These are phyloP conservation scores for Archivesica marissinica DNA, from an alignment of 1,140 invertebrate species.

Conservation along the genomic window DNA sequence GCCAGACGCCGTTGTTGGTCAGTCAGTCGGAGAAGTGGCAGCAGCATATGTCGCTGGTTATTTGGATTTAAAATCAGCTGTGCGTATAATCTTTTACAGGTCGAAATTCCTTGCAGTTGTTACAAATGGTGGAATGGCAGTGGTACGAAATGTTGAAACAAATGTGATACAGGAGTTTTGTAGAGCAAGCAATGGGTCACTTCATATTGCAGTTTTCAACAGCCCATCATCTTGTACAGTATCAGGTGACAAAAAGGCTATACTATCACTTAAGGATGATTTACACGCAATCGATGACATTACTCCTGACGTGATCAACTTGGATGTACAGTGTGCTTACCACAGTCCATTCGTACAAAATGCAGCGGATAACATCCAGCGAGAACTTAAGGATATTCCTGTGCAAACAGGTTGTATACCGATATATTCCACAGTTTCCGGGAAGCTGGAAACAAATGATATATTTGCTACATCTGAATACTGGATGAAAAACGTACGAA, in stretches of 20 bases:
- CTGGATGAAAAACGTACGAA: conserved; percentile 62
- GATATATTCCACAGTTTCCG: conserved; percentile 60
- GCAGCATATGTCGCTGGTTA: conserved; percentile 64
- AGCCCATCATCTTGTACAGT: conserved; percentile 64
- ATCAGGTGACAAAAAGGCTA: conserved; percentile 48
- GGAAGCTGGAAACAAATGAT: conserved; percentile 2
- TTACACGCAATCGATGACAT: conserved; percentile 3
- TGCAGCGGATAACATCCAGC: conserved; percentile 19
- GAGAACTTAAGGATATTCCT: conserved; percentile 23
- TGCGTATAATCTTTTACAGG: conserved; percentile 63
- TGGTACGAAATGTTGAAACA: conserved; percentile 48
- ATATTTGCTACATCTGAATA: conserved; percentile 32
- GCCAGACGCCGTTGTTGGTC: conserved; percentile 60
- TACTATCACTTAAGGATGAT: conserved; percentile 16
- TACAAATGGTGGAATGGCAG: conserved; percentile 60
- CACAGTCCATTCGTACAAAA: conserved; percentile 64
- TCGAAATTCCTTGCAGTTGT: conserved; percentile 48
- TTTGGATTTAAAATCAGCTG: conserved; percentile 53
- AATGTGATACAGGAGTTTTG: conserved; percentile 33
- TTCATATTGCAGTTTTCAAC: conserved; percentile 61
- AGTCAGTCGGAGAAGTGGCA: conserved; percentile 70
- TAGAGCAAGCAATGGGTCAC: background rate
- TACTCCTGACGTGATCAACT: conserved; percentile 6
- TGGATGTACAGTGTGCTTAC: conserved; percentile 62
- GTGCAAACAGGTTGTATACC: background rate